Conservation (phyloP, 2,797 vertebrate genomes). For the Myiothlypis coronata region DNA sequence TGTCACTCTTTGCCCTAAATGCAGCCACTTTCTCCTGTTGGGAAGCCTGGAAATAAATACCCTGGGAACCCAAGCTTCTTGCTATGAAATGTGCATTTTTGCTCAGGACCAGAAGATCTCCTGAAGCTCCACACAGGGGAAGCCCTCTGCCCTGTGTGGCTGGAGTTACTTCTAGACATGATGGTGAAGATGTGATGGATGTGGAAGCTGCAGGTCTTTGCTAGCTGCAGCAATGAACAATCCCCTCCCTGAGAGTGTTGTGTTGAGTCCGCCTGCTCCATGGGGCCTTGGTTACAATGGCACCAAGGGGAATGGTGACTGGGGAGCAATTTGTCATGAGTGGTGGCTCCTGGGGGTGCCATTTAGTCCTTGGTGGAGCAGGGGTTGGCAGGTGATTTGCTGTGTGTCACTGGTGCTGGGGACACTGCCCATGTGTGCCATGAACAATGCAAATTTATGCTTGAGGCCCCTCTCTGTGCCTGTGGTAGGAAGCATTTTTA, state of each 20-base stretch:
- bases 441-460: not conserved
- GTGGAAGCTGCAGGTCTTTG: not conserved
- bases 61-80: not conserved
- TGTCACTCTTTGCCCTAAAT: not conserved
- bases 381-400: not conserved
- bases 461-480: not conserved
- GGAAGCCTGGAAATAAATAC: not conserved
- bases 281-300: not conserved
- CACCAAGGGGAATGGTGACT: not conserved
- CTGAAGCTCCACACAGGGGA: not conserved
- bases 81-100: not conserved
- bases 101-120: not conserved
- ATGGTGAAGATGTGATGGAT: not conserved
- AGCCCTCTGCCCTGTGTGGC: not conserved
- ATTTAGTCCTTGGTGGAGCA: not conserved
- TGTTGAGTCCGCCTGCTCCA: rapidly evolving
- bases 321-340: not conserved
- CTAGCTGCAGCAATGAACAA: not conserved
- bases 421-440: not conserved
- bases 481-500: not conserved
- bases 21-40: not conserved
- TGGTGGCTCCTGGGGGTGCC: not conserved
- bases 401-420: not conserved
- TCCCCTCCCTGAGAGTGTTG: not conserved
- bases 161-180: not conserved